Conservation (phyloP, 2,888 invertebrate species). For the Sipha maydis region DNA sequence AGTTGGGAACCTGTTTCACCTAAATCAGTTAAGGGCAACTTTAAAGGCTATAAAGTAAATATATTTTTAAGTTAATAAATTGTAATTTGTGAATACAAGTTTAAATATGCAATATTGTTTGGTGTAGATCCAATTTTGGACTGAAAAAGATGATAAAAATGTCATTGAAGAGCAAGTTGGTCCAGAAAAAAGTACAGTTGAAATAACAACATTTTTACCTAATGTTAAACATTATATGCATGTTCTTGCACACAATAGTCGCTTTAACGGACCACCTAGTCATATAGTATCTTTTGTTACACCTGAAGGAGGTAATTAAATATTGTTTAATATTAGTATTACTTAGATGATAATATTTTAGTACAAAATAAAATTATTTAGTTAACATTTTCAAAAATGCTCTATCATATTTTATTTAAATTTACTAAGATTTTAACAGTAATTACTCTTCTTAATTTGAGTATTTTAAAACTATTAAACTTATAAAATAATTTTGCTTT, state of each 20-base stretch:
- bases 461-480: too few species aligned
- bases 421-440: too few species aligned
- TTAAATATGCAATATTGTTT: background rate
- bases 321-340: background rate
- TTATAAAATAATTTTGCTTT: too few species aligned
- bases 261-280: conserved; percentile 90
- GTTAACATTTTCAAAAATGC: too few species aligned
- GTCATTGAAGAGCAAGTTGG: conserved; percentile 79
- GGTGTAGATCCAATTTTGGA: conserved; percentile 87
- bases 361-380: too few species aligned
- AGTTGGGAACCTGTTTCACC: conserved; percentile 88
- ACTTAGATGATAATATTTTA: too few species aligned
- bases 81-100: conserved; percentile 65
- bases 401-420: too few species aligned
- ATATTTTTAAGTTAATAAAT: background rate
- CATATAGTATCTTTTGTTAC: conserved; percentile 85
- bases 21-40: conserved; percentile 87
- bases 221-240: conserved; percentile 87
- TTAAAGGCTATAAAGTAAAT: conserved; percentile 87
- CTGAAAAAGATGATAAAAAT: conserved; percentile 77
- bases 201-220: conserved; percentile 87
- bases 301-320: conserved; percentile 79
- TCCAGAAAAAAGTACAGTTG: conserved; percentile 80
- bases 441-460: too few species aligned
- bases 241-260: conserved; percentile 90